phyloP scores from a whole-genome alignment of 1,140 invertebrate genomes.

The Hyphantria cunea region DNA sequence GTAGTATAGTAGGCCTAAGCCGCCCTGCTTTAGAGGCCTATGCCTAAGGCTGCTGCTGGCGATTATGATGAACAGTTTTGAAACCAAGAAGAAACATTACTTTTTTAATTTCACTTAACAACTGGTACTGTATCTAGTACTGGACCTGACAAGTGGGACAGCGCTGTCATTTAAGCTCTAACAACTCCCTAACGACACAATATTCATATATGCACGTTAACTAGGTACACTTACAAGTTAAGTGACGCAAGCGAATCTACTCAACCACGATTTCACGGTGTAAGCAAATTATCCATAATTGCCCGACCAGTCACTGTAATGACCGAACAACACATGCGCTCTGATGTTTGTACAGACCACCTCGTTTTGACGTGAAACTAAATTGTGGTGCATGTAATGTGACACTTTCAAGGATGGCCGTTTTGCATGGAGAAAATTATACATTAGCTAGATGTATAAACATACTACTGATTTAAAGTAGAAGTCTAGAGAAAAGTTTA shows the following conservation, averaged over 20 bases:
- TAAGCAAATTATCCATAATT: slow-evolving; percentile 34
- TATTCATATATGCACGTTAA: too few relatives aligned
- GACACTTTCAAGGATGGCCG: slow-evolving; percentile 25
- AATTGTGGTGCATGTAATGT: slow-evolving; percentile 18
- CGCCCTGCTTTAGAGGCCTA: too few relatives aligned
- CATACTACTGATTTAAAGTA: background rate
- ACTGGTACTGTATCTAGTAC: too few relatives aligned
- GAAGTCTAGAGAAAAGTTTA: slow-evolving; percentile 16
- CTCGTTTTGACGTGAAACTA: slow-evolving; percentile 25
- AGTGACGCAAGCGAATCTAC: slow-evolving; percentile 24
- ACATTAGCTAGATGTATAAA: background rate
- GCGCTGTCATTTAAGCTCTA: too few relatives aligned
- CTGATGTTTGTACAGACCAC: slow-evolving; percentile 20
- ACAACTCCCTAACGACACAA: too few relatives aligned
- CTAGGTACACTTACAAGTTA: background rate
- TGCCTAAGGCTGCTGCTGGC: too few relatives aligned
- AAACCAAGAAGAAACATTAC: too few relatives aligned
- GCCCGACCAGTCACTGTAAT: slow-evolving; percentile 21
- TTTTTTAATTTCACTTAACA: too few relatives aligned
- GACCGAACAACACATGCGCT: slow-evolving; percentile 13
- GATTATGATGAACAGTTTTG: too few relatives aligned
- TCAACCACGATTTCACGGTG: slow-evolving; percentile 26
- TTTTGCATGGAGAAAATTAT: slow-evolving; percentile 12
- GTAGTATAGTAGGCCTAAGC: too few relatives aligned
- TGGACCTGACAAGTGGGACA: too few relatives aligned